Percentiles rank a stretch among this genome's conserved stretches.
Evolutionary conservation across 2,113 vertebrate genomes (phyloP).

Genomic region (Phoenicopterus ruber): DNA sequence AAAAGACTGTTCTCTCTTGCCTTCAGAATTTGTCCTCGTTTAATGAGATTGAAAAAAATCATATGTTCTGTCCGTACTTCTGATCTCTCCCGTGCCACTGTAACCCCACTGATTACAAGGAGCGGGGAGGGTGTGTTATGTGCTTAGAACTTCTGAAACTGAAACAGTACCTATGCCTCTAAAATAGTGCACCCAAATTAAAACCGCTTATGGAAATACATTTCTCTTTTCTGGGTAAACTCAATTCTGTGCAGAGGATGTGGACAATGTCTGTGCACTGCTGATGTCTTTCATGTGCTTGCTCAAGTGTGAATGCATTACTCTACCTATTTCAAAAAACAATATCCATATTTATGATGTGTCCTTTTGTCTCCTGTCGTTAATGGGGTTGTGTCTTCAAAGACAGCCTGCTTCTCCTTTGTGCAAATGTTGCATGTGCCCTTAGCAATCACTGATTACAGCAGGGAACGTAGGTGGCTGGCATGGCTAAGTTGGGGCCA

Average conservation of each 20-base stretch:
- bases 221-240: not conserved
- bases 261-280: not conserved
- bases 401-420: not conserved
- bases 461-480: rapidly evolving
- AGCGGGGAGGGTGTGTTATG: rapidly evolving
- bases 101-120: not conserved
- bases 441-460: not conserved
- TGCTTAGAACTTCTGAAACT: not conserved
- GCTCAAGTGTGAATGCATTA: not conserved
- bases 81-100: not conserved
- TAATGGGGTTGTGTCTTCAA: not conserved
- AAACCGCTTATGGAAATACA: not conserved
- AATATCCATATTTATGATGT: rapidly evolving
- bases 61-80: not conserved
- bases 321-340: not conserved
- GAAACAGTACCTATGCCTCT: not conserved
- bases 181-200: not conserved
- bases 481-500: not conserved
- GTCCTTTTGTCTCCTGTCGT: not conserved
- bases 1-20: not conserved
- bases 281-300: not conserved
- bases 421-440: not conserved
- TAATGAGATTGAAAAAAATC: not conserved
- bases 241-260: not conserved
- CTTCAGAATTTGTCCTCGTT: not conserved